These are phyloP conservation scores for Oxycera nigricornis DNA, from an alignment of 2,888 invertebrate species.

Conservation along the genomic window DNA sequence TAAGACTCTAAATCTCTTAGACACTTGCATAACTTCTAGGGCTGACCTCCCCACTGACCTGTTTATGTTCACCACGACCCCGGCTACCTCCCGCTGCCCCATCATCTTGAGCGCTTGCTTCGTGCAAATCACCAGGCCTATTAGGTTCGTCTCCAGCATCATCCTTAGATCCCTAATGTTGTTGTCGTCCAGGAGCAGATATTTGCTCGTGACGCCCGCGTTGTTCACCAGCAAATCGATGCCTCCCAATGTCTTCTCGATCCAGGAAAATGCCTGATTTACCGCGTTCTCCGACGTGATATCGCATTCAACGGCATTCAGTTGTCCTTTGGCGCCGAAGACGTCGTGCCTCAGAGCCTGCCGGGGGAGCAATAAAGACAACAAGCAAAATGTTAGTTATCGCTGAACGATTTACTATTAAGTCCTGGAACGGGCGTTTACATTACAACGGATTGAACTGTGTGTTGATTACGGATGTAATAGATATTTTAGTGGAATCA, in stretches of 20 bases:
- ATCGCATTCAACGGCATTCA: conserved; percentile 53
- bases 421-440: background rate
- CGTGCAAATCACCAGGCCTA: conserved; percentile 64
- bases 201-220: conserved; percentile 51
- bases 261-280: conserved; percentile 51
- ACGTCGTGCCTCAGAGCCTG: conserved; percentile 51
- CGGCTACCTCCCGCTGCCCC: conserved; percentile 62
- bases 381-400: background rate
- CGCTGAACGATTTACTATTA: background rate
- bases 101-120: conserved; percentile 64
- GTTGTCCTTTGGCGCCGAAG: conserved; percentile 51
- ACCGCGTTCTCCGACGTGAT: conserved; percentile 52
- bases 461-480: background rate
- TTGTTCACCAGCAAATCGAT: conserved; percentile 52
- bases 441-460: conserved; percentile 2
- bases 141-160: conserved; percentile 64
- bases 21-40: background rate
- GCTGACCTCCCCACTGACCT: conserved; percentile 45
- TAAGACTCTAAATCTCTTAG: background rate
- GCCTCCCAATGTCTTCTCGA: conserved; percentile 52
- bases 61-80: conserved; percentile 55
- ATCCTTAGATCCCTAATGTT: conserved; percentile 58
- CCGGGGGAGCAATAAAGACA: background rate
- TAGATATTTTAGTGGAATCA: no score
- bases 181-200: conserved; percentile 51